Evolutionary conservation across 2,113 vertebrate genomes (phyloP), one percentile per base, ranked within the genome.

Genomic region (Rhodinocichla rosea): DNA sequence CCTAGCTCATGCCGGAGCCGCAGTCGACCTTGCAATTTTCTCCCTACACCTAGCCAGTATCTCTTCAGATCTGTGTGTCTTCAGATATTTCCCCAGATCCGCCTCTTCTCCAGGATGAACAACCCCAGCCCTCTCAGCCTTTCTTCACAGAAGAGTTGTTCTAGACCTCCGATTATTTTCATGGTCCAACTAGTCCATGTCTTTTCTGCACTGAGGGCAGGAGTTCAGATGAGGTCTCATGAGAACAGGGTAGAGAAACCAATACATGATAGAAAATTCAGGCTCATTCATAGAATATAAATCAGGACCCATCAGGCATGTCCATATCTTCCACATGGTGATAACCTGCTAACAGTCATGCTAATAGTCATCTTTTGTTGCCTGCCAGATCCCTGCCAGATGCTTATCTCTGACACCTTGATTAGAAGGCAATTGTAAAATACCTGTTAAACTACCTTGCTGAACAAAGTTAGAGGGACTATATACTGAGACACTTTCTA

Each of bases 11-110:
- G 45, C 22, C 11, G 4, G 45, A 47, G 45, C 21, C 45, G 22
- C 45, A 47, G 21, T 47, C 6, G 21, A 47, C 45, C 45, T 23
- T 23, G 45, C 45, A 47, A 23, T 47, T 47, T 47, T 47, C 45
- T 47, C 45, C 45, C 45, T 47, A 47, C 45, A 23, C 22, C 45
- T 23, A 47, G 45, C 45, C 22, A 2, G 45, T 23, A 7, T 47
- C 45, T 47, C 45, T 47, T 47, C 45, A 47, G 45, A 47, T 47
- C 45, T 22, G 11, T 3, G 20, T 47, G 45, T 22, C 45, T 47
- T 22, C 45, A 22, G 45, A 28, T 6, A 1, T 63, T 15, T 35
- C 5, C 1, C 9, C 0, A 2, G 4, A 71, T 10, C 6, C 13
- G 23, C 65, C 10, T 83, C 12, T 40, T 75, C 37, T 71, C 47